Percentiles rank a stretch among this genome's conserved stretches.
These are phyloP conservation scores for Phyllostomus discolor DNA, from an alignment of 2,113 vertebrate species.

Conservation along the genomic window DNA sequence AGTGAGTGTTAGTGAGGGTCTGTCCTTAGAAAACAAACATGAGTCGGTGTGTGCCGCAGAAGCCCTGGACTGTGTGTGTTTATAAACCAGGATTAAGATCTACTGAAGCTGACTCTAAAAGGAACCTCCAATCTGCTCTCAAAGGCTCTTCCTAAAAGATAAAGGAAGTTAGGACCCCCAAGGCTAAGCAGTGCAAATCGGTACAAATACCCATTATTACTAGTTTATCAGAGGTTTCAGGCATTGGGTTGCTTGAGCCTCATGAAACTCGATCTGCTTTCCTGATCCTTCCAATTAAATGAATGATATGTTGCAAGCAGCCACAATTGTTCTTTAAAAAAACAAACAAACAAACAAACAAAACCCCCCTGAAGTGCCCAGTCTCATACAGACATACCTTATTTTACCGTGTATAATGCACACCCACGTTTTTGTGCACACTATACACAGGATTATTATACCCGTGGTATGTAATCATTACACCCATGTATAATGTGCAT, in stretches of 20 bases:
- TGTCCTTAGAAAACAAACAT: background rate
- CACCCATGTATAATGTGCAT: no score
- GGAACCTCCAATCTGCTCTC: background rate
- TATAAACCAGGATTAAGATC: background rate
- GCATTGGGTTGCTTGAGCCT: background rate
- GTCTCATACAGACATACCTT: background rate
- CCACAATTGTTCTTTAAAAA: background rate
- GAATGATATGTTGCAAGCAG: background rate
- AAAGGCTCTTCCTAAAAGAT: background rate
- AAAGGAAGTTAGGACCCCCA: background rate
- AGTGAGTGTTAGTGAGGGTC: background rate
- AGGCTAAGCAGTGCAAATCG: background rate
- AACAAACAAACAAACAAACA: background rate
- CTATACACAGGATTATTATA: no score
- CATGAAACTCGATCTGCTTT: background rate
- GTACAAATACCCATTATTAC: background rate
- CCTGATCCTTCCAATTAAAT: background rate
- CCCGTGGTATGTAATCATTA: no score
- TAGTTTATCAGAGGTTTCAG: background rate
- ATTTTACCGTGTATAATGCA: no score
- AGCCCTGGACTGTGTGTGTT: background rate
- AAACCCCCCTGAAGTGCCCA: background rate
- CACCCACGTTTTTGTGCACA: no score
- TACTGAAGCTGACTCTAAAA: background rate
- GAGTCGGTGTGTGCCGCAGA: background rate